A percentile compares a stretch with the other conserved stretches of the same genome.
Conservation (phyloP, 2,113 vertebrate genomes). For the Syngnathoides biaculeatus region DNA sequence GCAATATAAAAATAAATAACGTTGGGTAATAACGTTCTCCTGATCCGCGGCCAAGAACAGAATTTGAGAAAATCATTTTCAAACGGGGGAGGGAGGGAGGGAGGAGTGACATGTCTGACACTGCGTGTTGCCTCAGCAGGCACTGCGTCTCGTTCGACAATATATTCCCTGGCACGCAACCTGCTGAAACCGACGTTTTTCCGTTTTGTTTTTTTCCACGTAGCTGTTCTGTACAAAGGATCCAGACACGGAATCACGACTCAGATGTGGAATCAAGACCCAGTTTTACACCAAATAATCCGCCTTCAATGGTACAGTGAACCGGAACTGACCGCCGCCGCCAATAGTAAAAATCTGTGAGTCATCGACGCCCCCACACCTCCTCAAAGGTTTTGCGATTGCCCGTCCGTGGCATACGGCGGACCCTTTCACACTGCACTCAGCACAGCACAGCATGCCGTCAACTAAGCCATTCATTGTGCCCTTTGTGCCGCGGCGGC, state of each 20-base stretch:
- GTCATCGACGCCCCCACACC: too few species aligned
- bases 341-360: too few species aligned
- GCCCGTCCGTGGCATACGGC: too few species aligned
- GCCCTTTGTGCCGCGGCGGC: background rate
- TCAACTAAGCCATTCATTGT: background rate
- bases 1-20: constrained; percentile 76
- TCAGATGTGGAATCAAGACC: background rate
- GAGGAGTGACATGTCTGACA: constrained; percentile 63
- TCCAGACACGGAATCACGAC: background rate
- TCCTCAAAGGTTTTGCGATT: too few species aligned
- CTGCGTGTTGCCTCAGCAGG: constrained; percentile 54
- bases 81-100: constrained; percentile 66
- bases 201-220: background rate
- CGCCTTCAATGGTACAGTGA: background rate
- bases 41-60: constrained; percentile 68
- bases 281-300: background rate
- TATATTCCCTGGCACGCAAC: background rate
- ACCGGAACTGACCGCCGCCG: background rate
- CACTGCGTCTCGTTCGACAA: constrained; percentile 33
- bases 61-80: constrained; percentile 68
- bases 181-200: background rate
- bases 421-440: too few species aligned
- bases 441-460: background rate
- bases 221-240: background rate
- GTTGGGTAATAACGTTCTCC: constrained; percentile 71